Percentiles rank a stretch among this genome's conserved stretches.
phyloP scores from a whole-genome alignment of 2,888 invertebrate species.

The Cheilosia soror region DNA sequence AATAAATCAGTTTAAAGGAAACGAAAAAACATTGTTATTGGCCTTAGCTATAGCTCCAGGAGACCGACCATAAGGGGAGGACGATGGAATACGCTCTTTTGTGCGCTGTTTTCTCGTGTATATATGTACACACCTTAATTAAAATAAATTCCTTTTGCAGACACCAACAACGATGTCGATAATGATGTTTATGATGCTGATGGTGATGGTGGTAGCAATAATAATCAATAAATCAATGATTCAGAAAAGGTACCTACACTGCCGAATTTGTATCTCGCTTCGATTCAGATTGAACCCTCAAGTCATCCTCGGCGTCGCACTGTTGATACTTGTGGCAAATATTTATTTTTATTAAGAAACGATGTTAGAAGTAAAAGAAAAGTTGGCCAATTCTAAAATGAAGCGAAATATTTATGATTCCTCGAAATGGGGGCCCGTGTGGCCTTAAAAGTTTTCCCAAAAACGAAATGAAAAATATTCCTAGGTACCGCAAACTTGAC shows the following conservation, averaged over 20 bases:
- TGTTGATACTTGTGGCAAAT: not conserved
- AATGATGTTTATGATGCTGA: constrained; percentile 2
- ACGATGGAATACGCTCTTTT: constrained; percentile 20
- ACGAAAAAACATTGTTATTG: constrained; percentile 3
- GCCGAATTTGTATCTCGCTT: not conserved
- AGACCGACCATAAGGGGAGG: not conserved
- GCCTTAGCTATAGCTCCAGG: not conserved
- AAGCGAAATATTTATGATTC: too few species aligned
- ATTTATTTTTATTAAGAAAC: too few species aligned
- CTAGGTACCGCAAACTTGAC: too few species aligned
- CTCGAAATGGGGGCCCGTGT: too few species aligned
- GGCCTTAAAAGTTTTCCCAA: too few species aligned
- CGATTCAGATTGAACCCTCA: not conserved
- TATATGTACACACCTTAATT: constrained; percentile 43
- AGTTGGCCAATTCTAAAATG: too few species aligned
- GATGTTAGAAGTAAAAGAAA: too few species aligned
- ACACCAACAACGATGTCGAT: not conserved
- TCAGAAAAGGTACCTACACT: constrained; percentile 13
- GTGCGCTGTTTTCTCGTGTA: constrained; percentile 20
- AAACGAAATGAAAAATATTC: too few species aligned
- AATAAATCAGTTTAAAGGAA: constrained; percentile 49
- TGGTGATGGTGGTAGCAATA: not conserved
- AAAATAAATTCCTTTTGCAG: constrained; percentile 31
- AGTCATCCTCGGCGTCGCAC: not conserved
- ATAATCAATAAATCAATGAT: constrained; percentile 54